Evolutionary conservation across 2,888 invertebrate genomes (phyloP).

Genomic region (Drosophila quinaria): DNA sequence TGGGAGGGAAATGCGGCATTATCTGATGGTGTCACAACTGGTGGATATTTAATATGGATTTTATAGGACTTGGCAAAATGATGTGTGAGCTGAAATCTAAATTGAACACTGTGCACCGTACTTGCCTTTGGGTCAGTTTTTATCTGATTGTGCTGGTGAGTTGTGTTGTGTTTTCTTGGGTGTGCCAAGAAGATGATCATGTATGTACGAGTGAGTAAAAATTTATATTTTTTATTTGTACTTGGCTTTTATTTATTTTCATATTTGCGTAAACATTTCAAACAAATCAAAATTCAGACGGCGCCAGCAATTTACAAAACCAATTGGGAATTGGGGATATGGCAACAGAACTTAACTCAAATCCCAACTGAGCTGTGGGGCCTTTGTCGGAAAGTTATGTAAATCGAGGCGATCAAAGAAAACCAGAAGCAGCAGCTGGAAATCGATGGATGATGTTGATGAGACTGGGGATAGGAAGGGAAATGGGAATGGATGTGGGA

Average conservation of each 20-base stretch:
- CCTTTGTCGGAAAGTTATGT: constrained; percentile 76
- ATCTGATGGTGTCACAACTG: constrained; percentile 73
- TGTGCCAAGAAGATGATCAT: constrained; percentile 41
- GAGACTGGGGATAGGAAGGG: no score
- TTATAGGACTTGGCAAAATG: constrained; percentile 46
- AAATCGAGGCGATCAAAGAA: constrained; percentile 71
- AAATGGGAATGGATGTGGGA: neutral
- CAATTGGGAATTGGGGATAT: constrained; percentile 31
- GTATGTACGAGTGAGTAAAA: neutral
- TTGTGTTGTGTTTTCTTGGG: constrained; percentile 38
- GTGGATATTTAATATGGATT: constrained; percentile 60
- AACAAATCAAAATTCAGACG: constrained; percentile 76
- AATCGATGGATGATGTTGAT: neutral
- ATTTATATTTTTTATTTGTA: constrained; percentile 22
- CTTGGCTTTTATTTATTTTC: constrained; percentile 61
- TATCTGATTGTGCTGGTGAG: constrained; percentile 44
- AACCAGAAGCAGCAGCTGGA: constrained; percentile 26
- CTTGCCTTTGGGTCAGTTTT: constrained; percentile 32
- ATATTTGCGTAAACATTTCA: constrained; percentile 62
- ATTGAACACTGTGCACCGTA: neutral
- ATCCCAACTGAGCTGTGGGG: constrained; percentile 32
- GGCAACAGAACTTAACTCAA: constrained; percentile 21
- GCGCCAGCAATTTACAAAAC: constrained; percentile 72
- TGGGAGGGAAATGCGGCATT: constrained; percentile 42
- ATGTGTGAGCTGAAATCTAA: constrained; percentile 58